These are phyloP conservation scores for Tetragonisca angustula DNA, from an alignment of 2,888 invertebrate species.

Conservation along the genomic window DNA sequence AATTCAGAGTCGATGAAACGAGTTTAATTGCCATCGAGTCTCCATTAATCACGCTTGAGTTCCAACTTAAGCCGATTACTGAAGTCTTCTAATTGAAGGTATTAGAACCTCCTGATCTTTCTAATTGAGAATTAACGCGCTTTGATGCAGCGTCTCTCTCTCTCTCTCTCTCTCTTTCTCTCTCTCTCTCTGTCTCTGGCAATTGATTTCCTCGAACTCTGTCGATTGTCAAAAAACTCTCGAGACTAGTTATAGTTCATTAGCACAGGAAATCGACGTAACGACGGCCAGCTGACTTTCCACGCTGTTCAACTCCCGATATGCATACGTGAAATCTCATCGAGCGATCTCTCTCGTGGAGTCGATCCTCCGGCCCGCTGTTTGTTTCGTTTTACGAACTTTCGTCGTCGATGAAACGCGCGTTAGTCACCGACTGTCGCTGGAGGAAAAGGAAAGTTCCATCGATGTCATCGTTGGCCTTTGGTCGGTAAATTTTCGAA, in stretches of 20 bases:
- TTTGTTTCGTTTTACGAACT: constrained; percentile 36
- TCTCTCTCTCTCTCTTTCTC: no score
- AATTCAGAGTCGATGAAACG: not conserved
- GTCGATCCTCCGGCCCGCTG: not conserved
- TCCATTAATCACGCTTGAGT: not conserved
- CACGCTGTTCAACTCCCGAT: not conserved
- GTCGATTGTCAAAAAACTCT: not conserved
- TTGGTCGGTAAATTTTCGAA: constrained; percentile 58
- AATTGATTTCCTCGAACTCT: no score
- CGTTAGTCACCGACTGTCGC: constrained; percentile 41
- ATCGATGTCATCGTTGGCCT: constrained; percentile 58
- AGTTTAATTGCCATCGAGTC: not conserved
- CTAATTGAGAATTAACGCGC: not conserved
- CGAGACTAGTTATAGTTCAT: constrained; percentile 69
- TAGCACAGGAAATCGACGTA: constrained; percentile 72
- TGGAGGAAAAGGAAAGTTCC: constrained; percentile 63
- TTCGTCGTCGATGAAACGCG: constrained; percentile 33
- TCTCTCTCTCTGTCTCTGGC: no score
- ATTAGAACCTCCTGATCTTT: not conserved
- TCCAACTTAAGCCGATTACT: not conserved
- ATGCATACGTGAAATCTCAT: constrained; percentile 39
- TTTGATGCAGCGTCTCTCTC: no score
- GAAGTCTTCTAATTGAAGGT: not conserved
- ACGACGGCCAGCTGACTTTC: constrained; percentile 60
- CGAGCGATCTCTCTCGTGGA: constrained; percentile 3